These are phyloP conservation scores for Rhynchotus rufescens DNA, from an alignment of 2,797 vertebrate genomes.

Conservation along the genomic window DNA sequence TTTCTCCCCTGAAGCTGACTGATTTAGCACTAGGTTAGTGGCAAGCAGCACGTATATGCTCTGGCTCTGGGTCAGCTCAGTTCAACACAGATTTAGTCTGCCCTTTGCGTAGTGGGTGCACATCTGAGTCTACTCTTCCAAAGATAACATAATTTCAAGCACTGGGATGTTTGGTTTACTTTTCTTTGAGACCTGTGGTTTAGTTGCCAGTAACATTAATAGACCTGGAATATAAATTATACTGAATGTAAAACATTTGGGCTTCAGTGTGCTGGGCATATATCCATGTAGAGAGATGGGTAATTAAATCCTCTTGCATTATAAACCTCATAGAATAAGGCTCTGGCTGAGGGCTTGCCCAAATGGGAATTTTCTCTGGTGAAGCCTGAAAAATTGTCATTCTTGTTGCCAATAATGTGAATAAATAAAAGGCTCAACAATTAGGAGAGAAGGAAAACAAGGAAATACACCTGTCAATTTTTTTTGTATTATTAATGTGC, in stretches of 20 bases:
- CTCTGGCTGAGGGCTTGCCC: conserved; percentile 51
- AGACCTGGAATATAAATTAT: conserved; percentile 35
- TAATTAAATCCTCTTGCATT: conserved; percentile 65
- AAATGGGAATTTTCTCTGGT: conserved; percentile 56
- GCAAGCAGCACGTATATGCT: accelerated
- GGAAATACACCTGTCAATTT: conserved; percentile 33
- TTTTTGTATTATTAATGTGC: conserved; percentile 37
- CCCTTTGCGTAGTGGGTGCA: neutral
- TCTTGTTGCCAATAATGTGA: conserved; percentile 3
- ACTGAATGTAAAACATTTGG: conserved; percentile 48
- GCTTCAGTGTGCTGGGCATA: conserved; percentile 35
- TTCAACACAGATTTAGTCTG: conserved; percentile 4
- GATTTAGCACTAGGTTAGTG: neutral
- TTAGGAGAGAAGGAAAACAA: conserved; percentile 49
- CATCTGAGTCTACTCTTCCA: conserved; percentile 9
- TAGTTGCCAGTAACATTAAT: conserved; percentile 44
- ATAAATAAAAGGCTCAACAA: conserved; percentile 45
- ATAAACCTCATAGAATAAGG: conserved; percentile 48
- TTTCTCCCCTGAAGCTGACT: neutral
- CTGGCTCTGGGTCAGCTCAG: neutral
- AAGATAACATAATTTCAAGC: conserved; percentile 26
- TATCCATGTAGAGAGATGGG: conserved; percentile 52
- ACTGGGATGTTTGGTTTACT: conserved; percentile 13
- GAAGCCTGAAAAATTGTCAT: neutral
- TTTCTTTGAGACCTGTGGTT: conserved; percentile 3